These are phyloP conservation scores for Bovichtus variegatus DNA, from an alignment of 2,797 vertebrate species.

Conservation along the genomic window DNA sequence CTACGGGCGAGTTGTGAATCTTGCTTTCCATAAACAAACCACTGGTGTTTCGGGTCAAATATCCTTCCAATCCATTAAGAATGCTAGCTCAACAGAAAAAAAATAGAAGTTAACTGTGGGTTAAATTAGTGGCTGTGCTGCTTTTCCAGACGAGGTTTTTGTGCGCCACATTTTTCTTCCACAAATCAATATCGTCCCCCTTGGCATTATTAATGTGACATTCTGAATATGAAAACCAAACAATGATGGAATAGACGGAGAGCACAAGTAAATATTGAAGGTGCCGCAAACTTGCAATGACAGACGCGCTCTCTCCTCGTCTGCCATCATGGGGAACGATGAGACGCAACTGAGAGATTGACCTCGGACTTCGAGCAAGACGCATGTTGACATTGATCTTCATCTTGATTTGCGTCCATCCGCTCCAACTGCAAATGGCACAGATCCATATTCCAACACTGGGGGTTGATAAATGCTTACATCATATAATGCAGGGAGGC, in stretches of 20 bases:
- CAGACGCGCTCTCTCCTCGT: not conserved
- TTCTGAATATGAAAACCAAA: conserved; percentile 38
- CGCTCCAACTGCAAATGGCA: not conserved
- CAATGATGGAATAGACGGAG: conserved; percentile 9
- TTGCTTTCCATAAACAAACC: too few species aligned
- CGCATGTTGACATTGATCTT: conserved; percentile 12
- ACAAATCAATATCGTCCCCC: conserved; percentile 26
- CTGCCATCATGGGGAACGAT: not conserved
- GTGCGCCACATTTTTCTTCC: conserved; percentile 10
- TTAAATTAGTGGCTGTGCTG: not conserved
- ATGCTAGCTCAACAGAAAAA: not conserved
- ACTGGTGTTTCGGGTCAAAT: not conserved
- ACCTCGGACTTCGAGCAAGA: conserved; percentile 19
- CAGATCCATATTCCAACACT: conserved; percentile 6
- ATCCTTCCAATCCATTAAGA: not conserved
- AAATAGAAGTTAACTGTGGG: not conserved
- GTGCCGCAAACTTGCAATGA: conserved; percentile 1
- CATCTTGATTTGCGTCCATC: conserved; percentile 7
- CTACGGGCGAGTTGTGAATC: not conserved
- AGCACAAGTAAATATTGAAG: conserved; percentile 1
- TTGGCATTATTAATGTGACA: conserved; percentile 33
- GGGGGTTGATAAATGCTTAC: not conserved
- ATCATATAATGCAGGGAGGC: not conserved
- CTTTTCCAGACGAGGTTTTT: not conserved
- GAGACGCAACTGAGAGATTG: not conserved